Percentiles rank a stretch among this genome's conserved stretches.
Conservation (phyloP, 1,140 invertebrate species). For the Drosophila navojoa region DNA sequence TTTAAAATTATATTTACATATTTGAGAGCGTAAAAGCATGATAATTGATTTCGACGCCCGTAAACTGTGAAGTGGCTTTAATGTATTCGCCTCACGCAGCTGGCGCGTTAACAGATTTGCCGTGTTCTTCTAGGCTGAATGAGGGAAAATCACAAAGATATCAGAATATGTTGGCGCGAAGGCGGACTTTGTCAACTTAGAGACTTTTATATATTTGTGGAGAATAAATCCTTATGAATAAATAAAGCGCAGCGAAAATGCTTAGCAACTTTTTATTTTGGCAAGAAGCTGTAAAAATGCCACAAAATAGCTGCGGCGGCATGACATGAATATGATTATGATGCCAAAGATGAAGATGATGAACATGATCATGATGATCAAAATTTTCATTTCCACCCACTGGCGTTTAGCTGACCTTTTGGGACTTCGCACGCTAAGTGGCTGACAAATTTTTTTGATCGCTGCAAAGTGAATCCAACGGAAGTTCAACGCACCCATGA, state of each 20-base stretch:
- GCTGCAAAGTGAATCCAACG: not conserved
- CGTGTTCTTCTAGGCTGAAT: not conserved
- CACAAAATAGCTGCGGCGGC: not conserved
- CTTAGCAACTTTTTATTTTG: conserved; percentile 5
- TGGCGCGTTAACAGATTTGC: conserved; percentile 1
- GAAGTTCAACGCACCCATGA: conserved; percentile 1
- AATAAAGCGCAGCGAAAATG: conserved; percentile 5
- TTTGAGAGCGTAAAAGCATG: not conserved
- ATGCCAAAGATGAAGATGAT: not conserved
- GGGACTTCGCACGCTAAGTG: conserved; percentile 1
- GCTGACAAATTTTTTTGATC: not conserved
- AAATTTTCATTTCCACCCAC: not conserved
- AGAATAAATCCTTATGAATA: conserved; percentile 10
- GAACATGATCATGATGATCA: conserved; percentile 1
- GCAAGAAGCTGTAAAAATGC: conserved; percentile 10
- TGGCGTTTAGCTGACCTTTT: conserved; percentile 4
- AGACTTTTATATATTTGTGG: conserved; percentile 1
- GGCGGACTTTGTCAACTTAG: not conserved
- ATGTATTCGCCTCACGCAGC: conserved; percentile 6
- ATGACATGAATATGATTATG: not conserved
- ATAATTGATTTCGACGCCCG: not conserved
- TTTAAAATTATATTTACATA: not conserved
- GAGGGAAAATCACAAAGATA: not conserved
- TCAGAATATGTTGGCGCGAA: not conserved
- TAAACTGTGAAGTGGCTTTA: not conserved